These are phyloP conservation scores for Cossypha dichroa DNA, from an alignment of 2,797 vertebrate species.

Conservation along the genomic window DNA sequence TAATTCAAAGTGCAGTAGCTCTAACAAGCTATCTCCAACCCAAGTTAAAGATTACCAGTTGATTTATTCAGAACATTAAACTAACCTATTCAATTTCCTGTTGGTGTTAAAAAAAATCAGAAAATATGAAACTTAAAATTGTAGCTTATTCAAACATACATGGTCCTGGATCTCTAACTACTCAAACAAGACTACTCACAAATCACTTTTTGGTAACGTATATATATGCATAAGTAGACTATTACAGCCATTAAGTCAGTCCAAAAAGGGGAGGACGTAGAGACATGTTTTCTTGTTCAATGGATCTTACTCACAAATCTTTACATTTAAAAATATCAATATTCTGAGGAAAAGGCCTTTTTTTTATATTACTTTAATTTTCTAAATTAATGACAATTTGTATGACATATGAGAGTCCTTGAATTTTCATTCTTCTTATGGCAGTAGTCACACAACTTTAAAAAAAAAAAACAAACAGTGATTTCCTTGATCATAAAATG, in stretches of 20 bases:
- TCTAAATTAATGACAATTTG: not conserved
- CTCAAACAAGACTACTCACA: not conserved
- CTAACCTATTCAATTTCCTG: fast-evolving
- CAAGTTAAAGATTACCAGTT: not conserved
- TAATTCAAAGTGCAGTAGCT: not conserved
- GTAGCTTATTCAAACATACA: not conserved
- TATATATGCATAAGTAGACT: not conserved
- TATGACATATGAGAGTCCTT: not conserved
- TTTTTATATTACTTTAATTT: not conserved
- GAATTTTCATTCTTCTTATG: not conserved
- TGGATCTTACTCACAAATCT: conserved; percentile 32
- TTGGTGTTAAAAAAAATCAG: not conserved
- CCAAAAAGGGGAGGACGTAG: not conserved
- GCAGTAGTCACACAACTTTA: not conserved
- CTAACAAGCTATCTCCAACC: not conserved
- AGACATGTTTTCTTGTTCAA: conserved; percentile 30
- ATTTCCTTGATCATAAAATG: not conserved
- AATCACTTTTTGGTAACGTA: not conserved
- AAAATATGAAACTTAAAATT: not conserved
- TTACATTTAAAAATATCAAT: conserved; percentile 55
- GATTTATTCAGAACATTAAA: not conserved
- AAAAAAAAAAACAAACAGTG: not conserved
- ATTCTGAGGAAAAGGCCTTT: not conserved
- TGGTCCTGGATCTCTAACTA: conserved; percentile 1
- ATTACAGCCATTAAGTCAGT: conserved; percentile 23